Percentiles rank a stretch among this genome's conserved stretches.
Evolutionary conservation across 1,140 invertebrate species (phyloP).

Genomic region (Aradophagus sp.): DNA sequence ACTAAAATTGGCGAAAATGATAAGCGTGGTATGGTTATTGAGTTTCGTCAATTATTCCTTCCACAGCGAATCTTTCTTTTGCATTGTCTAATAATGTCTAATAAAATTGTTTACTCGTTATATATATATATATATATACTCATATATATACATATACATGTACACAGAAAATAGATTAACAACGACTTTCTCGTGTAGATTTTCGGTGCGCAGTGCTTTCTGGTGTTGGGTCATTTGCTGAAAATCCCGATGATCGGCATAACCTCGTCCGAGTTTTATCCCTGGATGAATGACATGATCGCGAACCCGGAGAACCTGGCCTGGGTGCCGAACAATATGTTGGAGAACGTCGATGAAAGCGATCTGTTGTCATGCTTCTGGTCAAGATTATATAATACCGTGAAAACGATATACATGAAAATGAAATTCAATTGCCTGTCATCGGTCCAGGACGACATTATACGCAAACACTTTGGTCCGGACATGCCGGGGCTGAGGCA

Average conservation of each 20-base stretch:
- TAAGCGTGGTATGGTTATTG: too few relatives aligned
- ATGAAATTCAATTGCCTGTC: slow-evolving; percentile 11
- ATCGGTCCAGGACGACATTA: slow-evolving; percentile 63
- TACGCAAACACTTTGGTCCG: slow-evolving; percentile 71
- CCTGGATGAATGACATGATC: slow-evolving; percentile 78
- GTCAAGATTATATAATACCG: slow-evolving; percentile 76
- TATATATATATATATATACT: too few relatives aligned
- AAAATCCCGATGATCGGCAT: slow-evolving; percentile 78
- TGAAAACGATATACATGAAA: slow-evolving; percentile 33
- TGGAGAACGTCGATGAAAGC: slow-evolving; percentile 76
- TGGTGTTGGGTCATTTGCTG: slow-evolving; percentile 75
- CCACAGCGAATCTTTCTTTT: too few relatives aligned
- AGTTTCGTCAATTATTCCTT: too few relatives aligned
- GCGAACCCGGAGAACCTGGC: slow-evolving; percentile 79
- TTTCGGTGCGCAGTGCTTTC: slow-evolving; percentile 69
- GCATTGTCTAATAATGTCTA: too few relatives aligned
- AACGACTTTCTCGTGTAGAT: slow-evolving; percentile 59
- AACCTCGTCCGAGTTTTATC: slow-evolving; percentile 77
- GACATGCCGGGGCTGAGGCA: slow-evolving; percentile 73
- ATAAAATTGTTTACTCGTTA: too few relatives aligned
- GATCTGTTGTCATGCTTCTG: slow-evolving; percentile 68
- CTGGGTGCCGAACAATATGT: slow-evolving; percentile 77
- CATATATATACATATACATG: too few relatives aligned
- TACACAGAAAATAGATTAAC: too few relatives aligned
- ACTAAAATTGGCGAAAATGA: too few relatives aligned